These are phyloP conservation scores for Troides helena DNA, from an alignment of 2,888 invertebrate species.

Conservation along the genomic window DNA sequence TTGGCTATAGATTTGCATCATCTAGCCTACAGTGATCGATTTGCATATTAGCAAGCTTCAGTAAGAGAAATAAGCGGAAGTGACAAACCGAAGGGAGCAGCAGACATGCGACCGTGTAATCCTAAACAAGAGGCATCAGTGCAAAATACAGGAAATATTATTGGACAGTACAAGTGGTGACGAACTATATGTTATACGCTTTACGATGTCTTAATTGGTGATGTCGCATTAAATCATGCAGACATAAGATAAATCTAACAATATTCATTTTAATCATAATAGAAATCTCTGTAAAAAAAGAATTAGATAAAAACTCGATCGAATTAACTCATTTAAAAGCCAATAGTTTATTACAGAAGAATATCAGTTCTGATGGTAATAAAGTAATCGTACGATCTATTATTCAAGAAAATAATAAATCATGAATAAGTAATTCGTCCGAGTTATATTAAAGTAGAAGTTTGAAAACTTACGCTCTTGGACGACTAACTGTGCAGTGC, in stretches of 20 bases:
- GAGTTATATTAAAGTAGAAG: constrained; percentile 29
- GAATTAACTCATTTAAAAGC: constrained; percentile 17
- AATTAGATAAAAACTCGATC: constrained; percentile 21
- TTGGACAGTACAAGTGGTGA: constrained; percentile 41
- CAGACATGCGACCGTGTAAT: constrained; percentile 22
- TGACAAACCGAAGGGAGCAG: constrained; percentile 16
- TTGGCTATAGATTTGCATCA: neutral
- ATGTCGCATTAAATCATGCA: constrained; percentile 62
- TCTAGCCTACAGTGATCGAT: constrained; percentile 3
- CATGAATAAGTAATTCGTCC: constrained; percentile 28
- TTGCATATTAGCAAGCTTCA: constrained; percentile 19
- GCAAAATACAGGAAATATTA: constrained; percentile 68
- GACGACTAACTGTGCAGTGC: constrained; percentile 93
- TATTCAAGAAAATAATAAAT: too few relatives aligned
- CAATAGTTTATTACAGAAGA: neutral
- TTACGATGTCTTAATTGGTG: constrained; percentile 74
- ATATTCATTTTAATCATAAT: neutral
- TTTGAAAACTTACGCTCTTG: constrained; percentile 85
- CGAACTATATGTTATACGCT: constrained; percentile 68
- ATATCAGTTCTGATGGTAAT: too few relatives aligned
- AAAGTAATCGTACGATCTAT: too few relatives aligned
- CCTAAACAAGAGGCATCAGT: constrained; percentile 27
- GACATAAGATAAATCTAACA: constrained; percentile 7
- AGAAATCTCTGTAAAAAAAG: constrained; percentile 20
- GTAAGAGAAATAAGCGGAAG: constrained; percentile 22